These are phyloP conservation scores for Hemibagrus guttatus DNA, from an alignment of 2,797 vertebrate genomes.

Conservation along the genomic window DNA sequence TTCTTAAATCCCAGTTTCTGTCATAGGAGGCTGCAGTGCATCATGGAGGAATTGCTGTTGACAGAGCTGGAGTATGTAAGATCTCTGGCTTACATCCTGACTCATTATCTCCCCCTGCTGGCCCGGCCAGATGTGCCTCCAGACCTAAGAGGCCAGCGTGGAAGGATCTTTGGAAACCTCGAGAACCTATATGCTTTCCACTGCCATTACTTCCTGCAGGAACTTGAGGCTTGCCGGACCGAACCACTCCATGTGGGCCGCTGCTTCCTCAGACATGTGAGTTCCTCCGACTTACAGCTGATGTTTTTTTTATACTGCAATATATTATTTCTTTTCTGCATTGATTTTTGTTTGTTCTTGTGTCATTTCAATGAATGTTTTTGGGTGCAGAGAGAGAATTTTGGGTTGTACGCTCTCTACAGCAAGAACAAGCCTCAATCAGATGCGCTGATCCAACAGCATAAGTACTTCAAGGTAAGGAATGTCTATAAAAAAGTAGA, in stretches of 20 bases:
- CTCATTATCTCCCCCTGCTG: conserved; percentile 80
- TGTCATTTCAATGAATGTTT: background rate
- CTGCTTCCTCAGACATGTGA: conserved; percentile 81
- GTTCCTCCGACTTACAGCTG: conserved; percentile 22
- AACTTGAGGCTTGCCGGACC: conserved; percentile 75
- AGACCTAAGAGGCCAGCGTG: conserved; percentile 79
- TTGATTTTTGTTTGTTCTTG: background rate
- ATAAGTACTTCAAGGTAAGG: conserved; percentile 80
- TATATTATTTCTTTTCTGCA: background rate
- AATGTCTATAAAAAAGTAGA: background rate
- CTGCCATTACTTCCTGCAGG: conserved; percentile 77
- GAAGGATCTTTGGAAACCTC: conserved; percentile 79
- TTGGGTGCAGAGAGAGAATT: conserved; percentile 72
- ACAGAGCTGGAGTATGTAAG: conserved; percentile 81
- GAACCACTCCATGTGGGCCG: conserved; percentile 73
- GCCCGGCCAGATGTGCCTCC: conserved; percentile 76
- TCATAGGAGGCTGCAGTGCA: conserved; percentile 74
- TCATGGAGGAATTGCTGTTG: conserved; percentile 80
- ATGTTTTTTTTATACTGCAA: background rate
- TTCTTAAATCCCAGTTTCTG: conserved; percentile 7
- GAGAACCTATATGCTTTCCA: conserved; percentile 82
- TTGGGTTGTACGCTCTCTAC: conserved; percentile 82
- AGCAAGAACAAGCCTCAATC: conserved; percentile 85
- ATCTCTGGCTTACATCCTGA: conserved; percentile 78
- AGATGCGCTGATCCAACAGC: conserved; percentile 75